Percentiles rank a stretch among this genome's conserved stretches.
Conservation (phyloP, 2,888 invertebrate species). For the Augochlorella aurata region DNA sequence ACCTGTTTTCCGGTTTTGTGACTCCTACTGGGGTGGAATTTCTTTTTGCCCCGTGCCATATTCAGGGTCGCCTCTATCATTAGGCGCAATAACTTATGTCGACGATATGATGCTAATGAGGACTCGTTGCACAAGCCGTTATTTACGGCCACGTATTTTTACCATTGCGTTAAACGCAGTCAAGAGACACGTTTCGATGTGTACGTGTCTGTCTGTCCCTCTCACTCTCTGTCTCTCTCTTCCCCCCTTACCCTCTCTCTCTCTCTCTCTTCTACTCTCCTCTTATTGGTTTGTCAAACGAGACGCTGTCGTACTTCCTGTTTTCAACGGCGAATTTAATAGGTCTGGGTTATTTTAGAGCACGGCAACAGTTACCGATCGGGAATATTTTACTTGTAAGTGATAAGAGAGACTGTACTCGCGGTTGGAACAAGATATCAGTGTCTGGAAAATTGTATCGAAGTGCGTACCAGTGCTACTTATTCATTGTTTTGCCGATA, state of each 20-base stretch:
- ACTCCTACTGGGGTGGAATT: conserved; percentile 14
- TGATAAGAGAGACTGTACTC: neutral
- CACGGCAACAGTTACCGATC: neutral
- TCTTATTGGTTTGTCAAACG: conserved; percentile 14
- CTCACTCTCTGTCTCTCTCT: too few species aligned
- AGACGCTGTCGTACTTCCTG: conserved; percentile 29
- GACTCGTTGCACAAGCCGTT: conserved; percentile 67
- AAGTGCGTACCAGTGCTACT: neutral
- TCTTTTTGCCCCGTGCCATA: conserved; percentile 36
- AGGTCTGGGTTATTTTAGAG: conserved; percentile 12
- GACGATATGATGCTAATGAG: conserved; percentile 76
- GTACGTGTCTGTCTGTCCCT: neutral
- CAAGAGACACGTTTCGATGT: conserved; percentile 13
- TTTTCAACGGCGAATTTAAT: conserved; percentile 24
- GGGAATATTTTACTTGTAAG: neutral
- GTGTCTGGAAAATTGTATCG: neutral
- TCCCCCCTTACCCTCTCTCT: neutral
- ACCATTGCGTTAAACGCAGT: conserved; percentile 39
- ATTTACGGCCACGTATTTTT: conserved; percentile 64
- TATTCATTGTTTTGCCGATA: neutral
- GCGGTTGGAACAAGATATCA: neutral
- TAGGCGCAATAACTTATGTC: conserved; percentile 75
- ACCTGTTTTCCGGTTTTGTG: conserved; percentile 35
- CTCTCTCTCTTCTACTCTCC: neutral
- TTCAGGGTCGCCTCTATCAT: conserved; percentile 73